Percentiles rank a stretch among this genome's conserved stretches.
phyloP scores from a whole-genome alignment of 1,140 invertebrate species.

The Globodera rostochiensis region DNA sequence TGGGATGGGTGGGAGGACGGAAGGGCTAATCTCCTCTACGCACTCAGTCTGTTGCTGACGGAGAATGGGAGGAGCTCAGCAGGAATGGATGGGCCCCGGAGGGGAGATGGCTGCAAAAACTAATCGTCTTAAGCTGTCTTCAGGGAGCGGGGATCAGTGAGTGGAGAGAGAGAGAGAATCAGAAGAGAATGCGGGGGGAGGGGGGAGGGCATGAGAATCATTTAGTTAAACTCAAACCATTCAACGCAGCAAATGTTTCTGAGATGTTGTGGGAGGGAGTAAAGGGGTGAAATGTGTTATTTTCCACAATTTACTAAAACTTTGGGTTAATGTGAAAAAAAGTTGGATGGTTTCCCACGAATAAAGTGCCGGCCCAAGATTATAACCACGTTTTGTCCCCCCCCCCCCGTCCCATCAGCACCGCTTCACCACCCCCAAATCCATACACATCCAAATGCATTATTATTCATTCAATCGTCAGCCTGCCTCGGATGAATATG shows the following conservation, averaged over 20 bases:
- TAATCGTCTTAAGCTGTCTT: slow-evolving; percentile 19
- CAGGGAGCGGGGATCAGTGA: slow-evolving; percentile 9
- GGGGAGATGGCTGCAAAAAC: neutral
- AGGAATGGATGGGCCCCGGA: neutral
- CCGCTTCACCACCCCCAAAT: neutral
- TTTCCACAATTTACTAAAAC: neutral
- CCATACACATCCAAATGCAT: neutral
- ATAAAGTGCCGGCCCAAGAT: neutral
- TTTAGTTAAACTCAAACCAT: neutral
- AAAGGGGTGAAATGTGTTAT: neutral
- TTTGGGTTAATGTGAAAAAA: neutral
- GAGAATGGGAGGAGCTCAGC: neutral
- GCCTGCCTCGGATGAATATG: neutral
- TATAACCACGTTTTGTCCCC: neutral
- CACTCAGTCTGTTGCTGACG: neutral
- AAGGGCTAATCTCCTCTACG: neutral
- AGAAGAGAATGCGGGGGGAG: neutral
- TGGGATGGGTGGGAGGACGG: neutral
- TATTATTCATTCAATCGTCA: neutral
- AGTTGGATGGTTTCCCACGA: neutral
- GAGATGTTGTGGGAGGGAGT: neutral
- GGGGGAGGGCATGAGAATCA: neutral
- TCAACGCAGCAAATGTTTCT: neutral
- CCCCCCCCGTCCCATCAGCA: no score
- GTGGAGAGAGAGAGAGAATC: neutral